These are phyloP conservation scores for Planococcus citri DNA, from an alignment of 1,140 invertebrate species.

Conservation along the genomic window DNA sequence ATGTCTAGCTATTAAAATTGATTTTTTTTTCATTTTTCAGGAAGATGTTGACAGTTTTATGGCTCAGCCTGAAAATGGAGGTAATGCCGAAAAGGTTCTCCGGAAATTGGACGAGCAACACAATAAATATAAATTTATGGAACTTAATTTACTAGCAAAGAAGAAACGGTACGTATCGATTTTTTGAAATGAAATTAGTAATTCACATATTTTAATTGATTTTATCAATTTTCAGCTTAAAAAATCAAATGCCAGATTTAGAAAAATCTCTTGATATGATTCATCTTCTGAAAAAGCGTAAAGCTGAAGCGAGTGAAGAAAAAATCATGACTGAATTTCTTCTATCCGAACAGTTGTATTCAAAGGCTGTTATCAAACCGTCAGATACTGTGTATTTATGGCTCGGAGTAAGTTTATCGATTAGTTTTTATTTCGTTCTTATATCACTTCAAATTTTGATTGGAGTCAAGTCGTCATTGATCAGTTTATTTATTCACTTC, in stretches of 20 bases:
- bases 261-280: conserved; percentile 86
- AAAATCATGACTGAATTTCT: conserved; percentile 82
- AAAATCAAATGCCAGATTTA: conserved; percentile 84
- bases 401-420: conserved; percentile 56
- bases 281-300: conserved; percentile 68
- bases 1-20: no score
- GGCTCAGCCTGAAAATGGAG: conserved; percentile 63
- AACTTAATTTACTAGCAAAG: conserved; percentile 73
- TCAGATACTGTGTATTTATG: conserved; percentile 93
- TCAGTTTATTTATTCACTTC: conserved; percentile 21
- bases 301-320: conserved; percentile 40
- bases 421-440: background rate
- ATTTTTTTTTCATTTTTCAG: no score
- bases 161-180: conserved; percentile 46
- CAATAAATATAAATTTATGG: conserved; percentile 95
- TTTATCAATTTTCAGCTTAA: conserved; percentile 41
- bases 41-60: conserved; percentile 94
- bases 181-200: background rate
- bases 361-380: conserved; percentile 74
- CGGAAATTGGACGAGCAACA: conserved; percentile 79
- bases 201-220: conserved; percentile 19
- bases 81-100: conserved; percentile 68
- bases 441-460: no score
- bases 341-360: conserved; percentile 89
- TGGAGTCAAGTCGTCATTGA: background rate